Base-by-base conservation (phyloP, 2,113 vertebrate species). In the Catharus fuscescens region DNA sequence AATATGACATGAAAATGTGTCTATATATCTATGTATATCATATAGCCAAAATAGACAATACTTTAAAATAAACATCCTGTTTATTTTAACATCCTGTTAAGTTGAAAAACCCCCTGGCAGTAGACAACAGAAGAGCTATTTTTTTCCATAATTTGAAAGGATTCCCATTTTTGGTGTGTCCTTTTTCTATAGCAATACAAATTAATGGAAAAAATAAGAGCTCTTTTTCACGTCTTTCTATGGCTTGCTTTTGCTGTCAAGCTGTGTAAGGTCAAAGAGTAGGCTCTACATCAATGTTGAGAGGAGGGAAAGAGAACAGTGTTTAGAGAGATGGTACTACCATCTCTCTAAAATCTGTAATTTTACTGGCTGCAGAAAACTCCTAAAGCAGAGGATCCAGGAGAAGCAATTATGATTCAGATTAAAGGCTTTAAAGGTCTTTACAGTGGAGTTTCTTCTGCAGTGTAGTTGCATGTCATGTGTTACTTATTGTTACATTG, bases 401-500 rank as follows among this genome's bases (percentile, higher is more conserved):
- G 15, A 31, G 23, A 84, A 70, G 16, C 8, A 86, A 45, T 44
- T 66, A 13, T 34, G 7, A 53, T 62, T 72, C n/a, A 61, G 17
- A 45, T 66, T 59, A 59, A 84, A 82, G 36, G 32, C 5, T 77
- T 69, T 48, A 17, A 40, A 38, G 13, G 18, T 60, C 31, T 86
- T 83, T 73, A 45, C 14, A 42, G 14, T n/a, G 25, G 42, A 15
- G 8, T 66, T 88, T 24, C 18, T 21, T 54, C 12, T 44, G 32
- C 18, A 65, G 6, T 18, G 16, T 19, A 54, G 10, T 29, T 52
- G 6, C 1, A 0, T 29, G n/a, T 52, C 6, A 7, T 20, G 32
- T 8, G 23, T 76, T 64, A 64, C 4, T 1, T 28, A 6, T 15
- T 0, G 0, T 52, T 65, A 44, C 0, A 0, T 8, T 69, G 4